Evolutionary conservation across 64 coral and sea anemone species (phyloP), one percentile per base, ranked within the genome.

Genomic region (Catalaphyllia jardinei): DNA sequence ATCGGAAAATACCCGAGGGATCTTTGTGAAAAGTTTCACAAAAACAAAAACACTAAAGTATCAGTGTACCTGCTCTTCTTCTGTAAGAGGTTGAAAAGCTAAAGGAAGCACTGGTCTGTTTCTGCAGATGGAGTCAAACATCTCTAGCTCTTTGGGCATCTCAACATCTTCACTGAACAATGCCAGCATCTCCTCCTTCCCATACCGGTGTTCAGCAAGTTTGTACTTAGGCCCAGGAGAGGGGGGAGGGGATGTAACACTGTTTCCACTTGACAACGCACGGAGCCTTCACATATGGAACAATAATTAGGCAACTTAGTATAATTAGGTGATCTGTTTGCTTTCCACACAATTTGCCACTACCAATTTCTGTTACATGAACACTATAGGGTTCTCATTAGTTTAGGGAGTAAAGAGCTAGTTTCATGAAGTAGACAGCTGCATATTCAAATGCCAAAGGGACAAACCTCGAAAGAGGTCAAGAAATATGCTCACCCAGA

Each of bases 181-280:
- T 74, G 97, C 97, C 8, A 99, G 28, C 97, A 99, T 99, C 79
- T 99, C 97, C 72, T 99, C 97, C 78, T 99, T 99, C 12, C 97
- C 97, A 69, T 99, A 99, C 15, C 97, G 82, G 89, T 88, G 93
- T 49, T 99, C 93, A 29, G 97, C 97, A 79, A 99, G 86, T 79
- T 99, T 99, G 73, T 93, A 99, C 63, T 95, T 95, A 10, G 97
- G 97, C 4, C 97, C 97, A 86, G 97, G 94, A 60, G 97, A 99
- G 10, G 97, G 96, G 4, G 97, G 97, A 62, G 97, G 97, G 25
- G 94, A 95, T 12, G 93, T 93, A 7, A 99, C 94, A 86, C 94
- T 99, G 82, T 95, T 95, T 57, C 97, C 97, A 91, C 94, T 99
- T 52, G 97, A 99, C 29, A 99, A 46, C 77, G 87, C 91, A 91